phyloP scores from a whole-genome alignment of 1,140 invertebrate genomes.

The Pinna nobilis region DNA sequence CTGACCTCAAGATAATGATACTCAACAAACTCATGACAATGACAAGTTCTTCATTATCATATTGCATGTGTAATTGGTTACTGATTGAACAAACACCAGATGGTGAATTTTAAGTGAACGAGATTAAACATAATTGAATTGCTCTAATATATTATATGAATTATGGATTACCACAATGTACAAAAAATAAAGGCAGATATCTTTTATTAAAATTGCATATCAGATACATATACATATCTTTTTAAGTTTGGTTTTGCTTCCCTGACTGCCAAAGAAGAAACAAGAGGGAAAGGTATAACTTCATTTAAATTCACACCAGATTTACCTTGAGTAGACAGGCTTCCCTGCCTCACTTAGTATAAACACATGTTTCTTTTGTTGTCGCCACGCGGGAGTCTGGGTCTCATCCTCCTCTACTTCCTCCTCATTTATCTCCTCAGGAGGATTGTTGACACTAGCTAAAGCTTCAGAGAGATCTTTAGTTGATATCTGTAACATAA shows the following conservation, averaged over 20 bases:
- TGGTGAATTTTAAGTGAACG: too few relatives aligned
- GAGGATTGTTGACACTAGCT: conserved; percentile 20
- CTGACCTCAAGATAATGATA: too few relatives aligned
- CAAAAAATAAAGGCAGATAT: too few relatives aligned
- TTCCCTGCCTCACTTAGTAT: conserved; percentile 96
- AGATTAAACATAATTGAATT: too few relatives aligned
- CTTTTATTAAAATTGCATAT: not conserved
- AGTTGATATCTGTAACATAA: conserved; percentile 29
- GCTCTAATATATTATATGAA: too few relatives aligned
- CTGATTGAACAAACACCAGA: too few relatives aligned
- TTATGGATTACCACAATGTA: too few relatives aligned
- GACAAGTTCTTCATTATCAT: too few relatives aligned
- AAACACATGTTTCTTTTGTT: conserved; percentile 93
- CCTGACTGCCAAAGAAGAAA: not conserved
- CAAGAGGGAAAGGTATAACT: not conserved
- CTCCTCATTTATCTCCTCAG: conserved; percentile 36
- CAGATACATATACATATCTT: not conserved
- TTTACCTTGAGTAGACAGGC: conserved; percentile 93
- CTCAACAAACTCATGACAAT: too few relatives aligned
- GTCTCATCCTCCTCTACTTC: conserved; percentile 77
- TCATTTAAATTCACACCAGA: not conserved
- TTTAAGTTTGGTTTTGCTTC: not conserved
- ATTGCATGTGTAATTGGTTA: too few relatives aligned
- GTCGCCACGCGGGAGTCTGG: conserved; percentile 82
- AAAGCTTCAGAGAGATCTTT: conserved; percentile 48